Evolutionary conservation across 2,888 invertebrate species (phyloP), one percentile per base, ranked within the genome.

Genomic region (Brachycybe producta): DNA sequence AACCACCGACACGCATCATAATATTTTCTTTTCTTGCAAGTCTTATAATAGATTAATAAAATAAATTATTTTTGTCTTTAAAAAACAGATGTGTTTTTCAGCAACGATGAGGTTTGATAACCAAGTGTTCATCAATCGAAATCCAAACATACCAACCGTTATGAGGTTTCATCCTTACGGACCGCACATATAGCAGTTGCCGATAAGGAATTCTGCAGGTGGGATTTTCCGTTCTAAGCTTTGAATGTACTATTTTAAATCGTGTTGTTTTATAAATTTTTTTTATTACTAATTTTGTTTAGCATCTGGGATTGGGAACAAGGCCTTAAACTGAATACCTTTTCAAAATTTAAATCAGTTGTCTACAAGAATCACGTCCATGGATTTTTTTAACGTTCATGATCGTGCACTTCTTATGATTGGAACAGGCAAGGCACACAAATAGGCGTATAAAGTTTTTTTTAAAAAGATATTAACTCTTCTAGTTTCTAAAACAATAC

Each of bases 111-210:
- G 80, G 55, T 73, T 90, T 59, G 90, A 91, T 65, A 79, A 82
- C 57, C 85, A 85, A 70, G 76, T 82, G 53, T 88, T 87, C 73
- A 78, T 82, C 62, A 79, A 83, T 52, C 79, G 84, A 64, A 84
- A 84, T 58, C 76, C 80, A 53, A 78, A 80, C 58, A 76, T 82
- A 52, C 86, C 92, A 15, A 75, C 80, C 56, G 77, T 84, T 28
- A 73, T 92, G 34, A 76, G 78, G 58, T 84, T 94, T 67, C 84
- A 92, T 70, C 91, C 92, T 1, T 92, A 84, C 67, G 88, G 91
- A 65, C 80, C 84, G 57, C 84, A 87, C 65, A n/a, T n/a, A 74
- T 88, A 52, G 86, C 85, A 30, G 83, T 90, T 44, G 86, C 88
- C 35, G 84, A 83, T 62, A 82, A 80, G 65, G 86, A 90, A 64